These are phyloP conservation scores for Athalia circularis DNA, from an alignment of 2,888 invertebrate genomes.

Conservation along the genomic window DNA sequence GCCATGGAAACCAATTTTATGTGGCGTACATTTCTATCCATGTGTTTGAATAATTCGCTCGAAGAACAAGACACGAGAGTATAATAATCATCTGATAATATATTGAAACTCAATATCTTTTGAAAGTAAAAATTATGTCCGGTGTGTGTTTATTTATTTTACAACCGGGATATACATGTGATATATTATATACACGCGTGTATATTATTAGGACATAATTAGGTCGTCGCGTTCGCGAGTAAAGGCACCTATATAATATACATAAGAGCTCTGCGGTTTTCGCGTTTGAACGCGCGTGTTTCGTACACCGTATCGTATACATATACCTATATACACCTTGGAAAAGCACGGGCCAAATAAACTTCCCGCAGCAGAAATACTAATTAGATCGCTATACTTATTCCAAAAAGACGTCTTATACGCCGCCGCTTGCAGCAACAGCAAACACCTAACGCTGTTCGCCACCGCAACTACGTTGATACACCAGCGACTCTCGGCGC, in stretches of 20 bases:
- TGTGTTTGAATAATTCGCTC: too few species aligned
- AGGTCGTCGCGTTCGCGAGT: neutral
- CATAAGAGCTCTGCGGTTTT: too few species aligned
- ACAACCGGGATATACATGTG: neutral
- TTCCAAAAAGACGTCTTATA: slow-evolving; percentile 18
- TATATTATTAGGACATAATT: slow-evolving; percentile 20
- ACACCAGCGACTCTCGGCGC: too few species aligned
- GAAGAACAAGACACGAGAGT: too few species aligned
- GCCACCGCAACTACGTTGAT: too few species aligned
- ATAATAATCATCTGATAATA: too few species aligned
- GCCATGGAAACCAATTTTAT: too few species aligned
- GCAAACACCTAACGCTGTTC: neutral
- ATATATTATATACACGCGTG: neutral
- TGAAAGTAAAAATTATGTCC: neutral
- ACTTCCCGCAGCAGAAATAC: slow-evolving; percentile 25
- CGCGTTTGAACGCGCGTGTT: slow-evolving; percentile 6
- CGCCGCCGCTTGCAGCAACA: neutral
- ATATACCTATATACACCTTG: too few species aligned
- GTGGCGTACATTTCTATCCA: too few species aligned
- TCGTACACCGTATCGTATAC: neutral
- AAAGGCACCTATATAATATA: too few species aligned
- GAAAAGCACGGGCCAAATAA: slow-evolving; percentile 1
- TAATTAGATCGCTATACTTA: slow-evolving; percentile 31
- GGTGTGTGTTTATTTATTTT: neutral
- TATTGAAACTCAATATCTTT: too few species aligned